These are phyloP conservation scores for Galbula dea DNA, from an alignment of 2,113 vertebrate species.

Conservation along the genomic window DNA sequence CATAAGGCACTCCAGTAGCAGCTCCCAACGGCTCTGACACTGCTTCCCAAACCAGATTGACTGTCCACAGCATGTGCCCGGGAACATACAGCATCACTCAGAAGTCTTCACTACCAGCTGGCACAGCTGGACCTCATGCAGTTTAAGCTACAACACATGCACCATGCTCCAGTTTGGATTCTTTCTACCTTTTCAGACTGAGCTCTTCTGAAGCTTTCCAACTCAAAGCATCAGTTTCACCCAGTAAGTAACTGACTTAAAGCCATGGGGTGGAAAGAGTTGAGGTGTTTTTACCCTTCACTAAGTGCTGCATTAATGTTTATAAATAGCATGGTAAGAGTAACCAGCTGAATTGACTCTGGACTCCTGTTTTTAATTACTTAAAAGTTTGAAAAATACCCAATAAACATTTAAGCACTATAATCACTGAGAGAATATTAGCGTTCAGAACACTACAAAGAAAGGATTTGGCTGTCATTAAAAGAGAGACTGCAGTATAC, in stretches of 20 bases:
- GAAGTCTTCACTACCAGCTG: not conserved
- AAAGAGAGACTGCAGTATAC: not conserved
- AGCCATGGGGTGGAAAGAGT: not conserved
- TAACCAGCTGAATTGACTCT: not conserved
- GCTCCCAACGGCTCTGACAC: not conserved
- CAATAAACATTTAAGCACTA: not conserved
- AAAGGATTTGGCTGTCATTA: not conserved
- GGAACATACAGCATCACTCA: not conserved
- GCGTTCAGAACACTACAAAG: not conserved
- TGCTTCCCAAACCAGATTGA: not conserved
- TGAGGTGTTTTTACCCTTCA: not conserved
- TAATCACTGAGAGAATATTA: not conserved
- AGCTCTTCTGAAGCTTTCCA: not conserved
- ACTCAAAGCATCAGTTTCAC: not conserved
- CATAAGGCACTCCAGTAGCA: not conserved
- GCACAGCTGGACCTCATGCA: not conserved
- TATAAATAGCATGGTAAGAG: not conserved
- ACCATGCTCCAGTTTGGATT: not conserved
- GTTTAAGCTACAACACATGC: not conserved
- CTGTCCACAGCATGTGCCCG: not conserved
- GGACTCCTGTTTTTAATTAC: not conserved
- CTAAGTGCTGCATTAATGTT: not conserved
- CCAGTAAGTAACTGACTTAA: not conserved
- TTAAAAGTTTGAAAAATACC: not conserved
- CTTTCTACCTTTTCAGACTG: not conserved